Conservation (phyloP, 2,113 vertebrate genomes). For the Cairina moschata region DNA sequence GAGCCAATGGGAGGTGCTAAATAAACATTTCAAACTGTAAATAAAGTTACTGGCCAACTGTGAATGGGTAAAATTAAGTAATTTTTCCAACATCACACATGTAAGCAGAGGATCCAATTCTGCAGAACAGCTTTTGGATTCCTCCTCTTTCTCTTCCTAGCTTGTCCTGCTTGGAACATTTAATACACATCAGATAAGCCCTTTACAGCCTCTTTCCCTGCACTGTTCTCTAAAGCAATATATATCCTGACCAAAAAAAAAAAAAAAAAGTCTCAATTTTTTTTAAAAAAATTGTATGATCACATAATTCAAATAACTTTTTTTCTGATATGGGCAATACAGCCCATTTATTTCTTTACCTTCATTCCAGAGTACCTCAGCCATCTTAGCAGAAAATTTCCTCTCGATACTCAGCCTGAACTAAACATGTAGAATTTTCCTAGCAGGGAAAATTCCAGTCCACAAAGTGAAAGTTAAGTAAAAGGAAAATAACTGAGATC, state of each 20-base stretch:
- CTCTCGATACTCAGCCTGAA: background rate
- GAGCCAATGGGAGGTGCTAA: background rate
- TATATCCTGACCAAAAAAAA: rapidly evolving
- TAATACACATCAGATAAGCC: background rate
- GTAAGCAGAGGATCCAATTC: background rate
- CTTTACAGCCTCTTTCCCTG: background rate
- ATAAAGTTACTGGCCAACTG: background rate
- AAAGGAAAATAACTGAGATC: background rate
- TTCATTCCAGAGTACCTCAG: background rate
- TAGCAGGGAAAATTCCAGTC: background rate
- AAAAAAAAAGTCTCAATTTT: background rate
- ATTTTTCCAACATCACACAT: background rate
- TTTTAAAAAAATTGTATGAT: background rate
- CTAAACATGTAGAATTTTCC: background rate
- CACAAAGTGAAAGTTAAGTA: background rate
- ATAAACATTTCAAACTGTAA: background rate
- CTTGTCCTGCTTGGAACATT: background rate
- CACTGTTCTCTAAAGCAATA: background rate
- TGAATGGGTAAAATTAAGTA: background rate
- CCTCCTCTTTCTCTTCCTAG: background rate
- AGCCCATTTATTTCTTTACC: background rate
- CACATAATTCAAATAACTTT: background rate
- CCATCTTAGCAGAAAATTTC: background rate
- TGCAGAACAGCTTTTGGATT: background rate
- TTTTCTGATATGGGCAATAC: background rate